Percentiles rank a stretch among this genome's conserved stretches.
These are phyloP conservation scores for Petrophora chlorosata DNA, from an alignment of 2,888 invertebrate genomes.

Conservation along the genomic window DNA sequence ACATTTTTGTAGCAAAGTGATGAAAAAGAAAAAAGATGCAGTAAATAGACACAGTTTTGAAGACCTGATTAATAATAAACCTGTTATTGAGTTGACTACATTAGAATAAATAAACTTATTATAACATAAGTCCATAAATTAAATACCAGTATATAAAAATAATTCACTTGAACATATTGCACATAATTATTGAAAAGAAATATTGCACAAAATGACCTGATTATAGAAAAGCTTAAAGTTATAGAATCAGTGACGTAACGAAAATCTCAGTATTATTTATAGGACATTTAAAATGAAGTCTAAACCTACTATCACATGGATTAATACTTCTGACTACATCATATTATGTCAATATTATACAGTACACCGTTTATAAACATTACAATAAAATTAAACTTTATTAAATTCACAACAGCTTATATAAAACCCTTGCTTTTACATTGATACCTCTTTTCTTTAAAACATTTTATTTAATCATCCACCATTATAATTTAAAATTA, in stretches of 20 bases:
- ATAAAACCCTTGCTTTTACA: conserved; percentile 43
- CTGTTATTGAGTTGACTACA: no score
- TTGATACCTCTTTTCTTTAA: conserved; percentile 72
- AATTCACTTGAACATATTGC: no score
- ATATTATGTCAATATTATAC: conserved; percentile 55
- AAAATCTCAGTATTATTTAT: conserved; percentile 23
- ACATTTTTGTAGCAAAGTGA: no score
- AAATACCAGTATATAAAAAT: no score
- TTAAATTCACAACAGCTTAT: conserved; percentile 72
- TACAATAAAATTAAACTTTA: conserved; percentile 57
- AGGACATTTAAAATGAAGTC: conserved; percentile 39
- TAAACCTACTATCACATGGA: conserved; percentile 80
- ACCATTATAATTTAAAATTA: conserved; percentile 23
- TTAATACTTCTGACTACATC: conserved; percentile 73
- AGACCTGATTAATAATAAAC: no score
- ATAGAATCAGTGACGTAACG: conserved; percentile 16
- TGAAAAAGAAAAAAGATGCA: no score
- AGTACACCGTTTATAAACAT: conserved; percentile 52
- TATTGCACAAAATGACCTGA: background rate
- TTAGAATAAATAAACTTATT: no score
- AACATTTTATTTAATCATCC: conserved; percentile 34
- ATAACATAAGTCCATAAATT: no score
- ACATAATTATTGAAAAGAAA: background rate
- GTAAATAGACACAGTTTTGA: no score
- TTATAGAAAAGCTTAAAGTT: background rate